Evolutionary conservation across 2,888 invertebrate species (phyloP), one percentile per base, ranked within the genome.

Genomic region (Drosophila bunnanda): DNA sequence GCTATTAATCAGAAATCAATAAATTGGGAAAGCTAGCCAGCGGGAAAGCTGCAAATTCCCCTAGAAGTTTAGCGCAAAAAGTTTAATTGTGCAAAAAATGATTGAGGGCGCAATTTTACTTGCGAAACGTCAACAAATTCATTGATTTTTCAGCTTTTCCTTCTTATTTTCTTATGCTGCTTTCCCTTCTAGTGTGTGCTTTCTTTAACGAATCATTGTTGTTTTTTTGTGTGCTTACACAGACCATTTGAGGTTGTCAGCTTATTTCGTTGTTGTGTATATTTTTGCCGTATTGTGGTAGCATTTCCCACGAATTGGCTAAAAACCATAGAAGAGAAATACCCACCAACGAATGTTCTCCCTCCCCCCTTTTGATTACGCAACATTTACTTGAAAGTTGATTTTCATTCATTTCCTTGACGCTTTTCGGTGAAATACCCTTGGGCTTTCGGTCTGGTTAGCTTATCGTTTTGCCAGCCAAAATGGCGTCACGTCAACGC

Each of bases 401-500:
- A 59, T 28, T 68, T 72, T 69, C 69, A 72, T 72, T 72, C 69
- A 72, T 58, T 76, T 76, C 43, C 56, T 61, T 71, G 61, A 22
- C 53, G 61, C 20, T 52, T 30, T 46, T 44, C 38, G 48, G 46
- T 54, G 64, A 15, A 36, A 22, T 68, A 68, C 84, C 68, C 71
- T 48, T 62, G 58, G 39, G 50, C 43, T 17, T 80, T 43, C 34
- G 55, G 57, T 48, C 44, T 60, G 64, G 22, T 17, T 28, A 38
- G 17, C 15, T 59, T 61, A 58, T 50, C 62, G 61, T 66, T 38
- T 20, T 43, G 70, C 32, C 72, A 80, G 81, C 78, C 81, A 71
- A 61, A 61, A 64, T 71, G 79, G 79, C 76, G 80, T 71, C 84
- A 77, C 60, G 52, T 52, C 60, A 66, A 67, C 78, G 61, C 54